Percentiles rank a stretch among this genome's conserved stretches.
These are phyloP conservation scores for Xylota segnis DNA, from an alignment of 2,888 invertebrate species.

Conservation along the genomic window DNA sequence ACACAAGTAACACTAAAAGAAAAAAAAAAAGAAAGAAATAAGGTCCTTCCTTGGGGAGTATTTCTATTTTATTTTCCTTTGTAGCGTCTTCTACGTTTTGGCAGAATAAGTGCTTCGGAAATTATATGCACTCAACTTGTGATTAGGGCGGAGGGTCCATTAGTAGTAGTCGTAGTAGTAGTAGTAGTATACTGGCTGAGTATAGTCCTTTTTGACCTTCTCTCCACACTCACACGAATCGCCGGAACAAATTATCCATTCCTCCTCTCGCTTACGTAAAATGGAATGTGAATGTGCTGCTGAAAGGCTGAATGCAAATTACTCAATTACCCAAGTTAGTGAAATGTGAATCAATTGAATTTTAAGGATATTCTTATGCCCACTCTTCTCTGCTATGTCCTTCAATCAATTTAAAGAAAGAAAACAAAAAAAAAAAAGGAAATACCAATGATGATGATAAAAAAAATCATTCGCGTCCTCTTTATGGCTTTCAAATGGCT, in stretches of 20 bases:
- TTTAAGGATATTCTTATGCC: slow-evolving; percentile 63
- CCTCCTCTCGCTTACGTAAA: neutral
- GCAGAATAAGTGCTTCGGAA: slow-evolving; percentile 40
- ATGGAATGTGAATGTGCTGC: slow-evolving; percentile 18
- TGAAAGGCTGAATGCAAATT: slow-evolving; percentile 40
- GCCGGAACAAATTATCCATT: neutral
- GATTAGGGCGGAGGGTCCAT: slow-evolving; percentile 58
- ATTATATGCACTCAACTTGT: slow-evolving; percentile 67
- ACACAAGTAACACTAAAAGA: neutral
- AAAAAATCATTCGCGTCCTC: slow-evolving; percentile 44
- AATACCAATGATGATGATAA: neutral
- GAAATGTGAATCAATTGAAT: slow-evolving; percentile 70
- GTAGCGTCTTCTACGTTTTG: slow-evolving; percentile 34
- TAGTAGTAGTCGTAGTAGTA: too few relatives aligned
- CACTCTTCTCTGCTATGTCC: slow-evolving; percentile 40
- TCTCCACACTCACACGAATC: slow-evolving; percentile 21
- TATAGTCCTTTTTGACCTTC: slow-evolving; percentile 35
- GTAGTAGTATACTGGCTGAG: too few relatives aligned
- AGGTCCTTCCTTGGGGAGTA: slow-evolving; percentile 56
- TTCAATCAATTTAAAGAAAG: slow-evolving; percentile 34
- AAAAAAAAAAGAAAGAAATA: slow-evolving; percentile 33
- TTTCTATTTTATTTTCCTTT: slow-evolving; percentile 60
- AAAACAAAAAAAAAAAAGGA: slow-evolving; percentile 24
- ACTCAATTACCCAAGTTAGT: slow-evolving; percentile 47
- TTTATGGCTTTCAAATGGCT: slow-evolving; percentile 67